Percentiles rank a stretch among this genome's conserved stretches.
These are phyloP conservation scores for Cryptosula pallasiana DNA, from an alignment of 2,888 invertebrate species.

Conservation along the genomic window DNA sequence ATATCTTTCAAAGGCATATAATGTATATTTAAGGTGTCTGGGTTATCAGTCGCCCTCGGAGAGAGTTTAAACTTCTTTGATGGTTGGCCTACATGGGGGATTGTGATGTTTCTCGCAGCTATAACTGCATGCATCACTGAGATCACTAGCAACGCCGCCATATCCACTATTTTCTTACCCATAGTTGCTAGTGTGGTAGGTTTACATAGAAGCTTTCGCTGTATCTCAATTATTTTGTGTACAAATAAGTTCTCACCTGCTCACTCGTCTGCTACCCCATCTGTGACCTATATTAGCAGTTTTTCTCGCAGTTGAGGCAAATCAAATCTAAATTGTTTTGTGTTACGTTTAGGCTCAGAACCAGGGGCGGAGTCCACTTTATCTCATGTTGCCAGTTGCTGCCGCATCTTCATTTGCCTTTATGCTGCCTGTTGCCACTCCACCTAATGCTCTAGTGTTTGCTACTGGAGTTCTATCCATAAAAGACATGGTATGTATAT, in stretches of 20 bases:
- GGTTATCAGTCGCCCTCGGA: constrained; percentile 72
- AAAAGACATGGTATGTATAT: constrained; percentile 43
- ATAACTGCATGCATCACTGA: constrained; percentile 79
- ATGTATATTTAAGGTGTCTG: constrained; percentile 57
- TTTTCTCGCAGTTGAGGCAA: too few species aligned
- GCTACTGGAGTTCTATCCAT: constrained; percentile 51
- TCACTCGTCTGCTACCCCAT: too few species aligned
- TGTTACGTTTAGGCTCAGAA: not conserved
- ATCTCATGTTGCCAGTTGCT: constrained; percentile 80
- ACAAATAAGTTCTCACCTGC: too few species aligned
- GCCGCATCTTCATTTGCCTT: constrained; percentile 80
- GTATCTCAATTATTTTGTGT: too few species aligned
- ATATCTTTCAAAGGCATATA: not conserved
- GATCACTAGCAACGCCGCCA: constrained; percentile 84
- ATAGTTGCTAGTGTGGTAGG: constrained; percentile 62
- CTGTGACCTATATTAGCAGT: too few species aligned
- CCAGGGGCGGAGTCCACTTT: constrained; percentile 61
- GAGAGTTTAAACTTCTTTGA: constrained; percentile 57
- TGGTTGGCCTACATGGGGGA: constrained; percentile 59
- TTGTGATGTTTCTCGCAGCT: constrained; percentile 70
- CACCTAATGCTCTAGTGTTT: constrained; percentile 87
- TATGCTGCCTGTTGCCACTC: constrained; percentile 88
- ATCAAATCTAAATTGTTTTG: too few species aligned
- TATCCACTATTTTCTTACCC: constrained; percentile 71
- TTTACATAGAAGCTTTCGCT: not conserved